phyloP scores from a whole-genome alignment of 2,888 invertebrate species.

The Noctuana brunneofusca region DNA sequence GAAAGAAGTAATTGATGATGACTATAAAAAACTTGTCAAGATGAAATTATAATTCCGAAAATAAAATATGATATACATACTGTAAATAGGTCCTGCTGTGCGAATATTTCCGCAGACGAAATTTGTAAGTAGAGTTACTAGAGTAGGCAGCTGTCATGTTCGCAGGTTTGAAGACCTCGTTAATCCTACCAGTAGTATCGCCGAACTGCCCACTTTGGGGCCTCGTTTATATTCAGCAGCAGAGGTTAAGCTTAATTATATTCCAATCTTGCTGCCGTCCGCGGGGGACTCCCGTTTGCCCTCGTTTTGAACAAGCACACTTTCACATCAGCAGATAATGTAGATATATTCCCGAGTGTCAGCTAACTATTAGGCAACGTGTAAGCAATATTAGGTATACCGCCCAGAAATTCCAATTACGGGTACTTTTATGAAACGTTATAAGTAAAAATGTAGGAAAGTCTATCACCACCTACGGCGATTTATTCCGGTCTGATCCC shows the following conservation, averaged over 20 bases:
- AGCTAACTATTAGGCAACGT: background rate
- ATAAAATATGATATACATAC: background rate
- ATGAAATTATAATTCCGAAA: too few relatives aligned
- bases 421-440: too few relatives aligned
- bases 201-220: background rate
- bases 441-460: too few relatives aligned
- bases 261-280: background rate
- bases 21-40: too few relatives aligned
- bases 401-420: too few relatives aligned
- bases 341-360: background rate
- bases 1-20: too few relatives aligned
- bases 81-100: background rate
- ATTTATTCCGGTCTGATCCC: too few relatives aligned
- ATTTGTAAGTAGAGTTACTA: background rate
- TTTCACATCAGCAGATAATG: background rate
- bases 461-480: too few relatives aligned
- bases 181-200: constrained; percentile 4
- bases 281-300: background rate
- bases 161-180: background rate
- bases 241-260: constrained; percentile 5
- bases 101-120: background rate
- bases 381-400: too few relatives aligned
- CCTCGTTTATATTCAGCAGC: background rate
- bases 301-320: background rate
- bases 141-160: constrained; percentile 1